Evolutionary conservation across 2,797 vertebrate genomes (phyloP).

Genomic region (Synaphobranchus kaupii): DNA sequence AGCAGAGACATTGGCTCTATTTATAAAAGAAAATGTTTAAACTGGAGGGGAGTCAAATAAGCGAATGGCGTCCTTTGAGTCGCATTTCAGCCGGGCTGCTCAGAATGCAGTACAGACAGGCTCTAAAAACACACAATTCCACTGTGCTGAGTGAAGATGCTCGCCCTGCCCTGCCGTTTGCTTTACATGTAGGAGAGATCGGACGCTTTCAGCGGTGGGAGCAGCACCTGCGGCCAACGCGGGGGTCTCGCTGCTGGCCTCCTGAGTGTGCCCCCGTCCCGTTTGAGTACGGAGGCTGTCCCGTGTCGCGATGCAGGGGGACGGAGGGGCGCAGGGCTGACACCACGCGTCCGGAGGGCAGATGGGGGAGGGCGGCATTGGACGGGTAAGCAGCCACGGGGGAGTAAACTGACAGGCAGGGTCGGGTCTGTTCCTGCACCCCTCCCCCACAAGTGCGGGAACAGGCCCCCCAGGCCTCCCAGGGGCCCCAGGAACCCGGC

Average conservation of each 20-base stretch:
- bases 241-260: conserved; percentile 47
- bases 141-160: not conserved
- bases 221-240: conserved; percentile 14
- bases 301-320: conserved; percentile 66
- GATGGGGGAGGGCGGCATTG: not conserved
- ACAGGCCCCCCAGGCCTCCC: conserved; percentile 89
- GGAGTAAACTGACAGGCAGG: conserved; percentile 79
- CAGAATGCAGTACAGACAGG: not conserved
- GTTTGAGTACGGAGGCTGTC: conserved; percentile 42
- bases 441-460: conserved; percentile 87
- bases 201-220: not conserved
- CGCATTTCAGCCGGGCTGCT: conserved; percentile 8
- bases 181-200: not conserved
- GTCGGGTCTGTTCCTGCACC: conserved; percentile 85
- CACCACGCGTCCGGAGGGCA: not conserved
- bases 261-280: conserved; percentile 22
- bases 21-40: conserved; percentile 21
- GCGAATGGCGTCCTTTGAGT: not conserved
- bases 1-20: not conserved
- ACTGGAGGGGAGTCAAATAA: conserved; percentile 17
- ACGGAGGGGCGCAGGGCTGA: conserved; percentile 50
- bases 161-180: not conserved
- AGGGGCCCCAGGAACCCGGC: conserved; percentile 84
- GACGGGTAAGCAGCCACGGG: conserved; percentile 19
- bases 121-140: not conserved